Evolutionary conservation across 2,113 vertebrate species (phyloP), one percentile per base, ranked within the genome.

Genomic region (Poicephalus gulielmi): DNA sequence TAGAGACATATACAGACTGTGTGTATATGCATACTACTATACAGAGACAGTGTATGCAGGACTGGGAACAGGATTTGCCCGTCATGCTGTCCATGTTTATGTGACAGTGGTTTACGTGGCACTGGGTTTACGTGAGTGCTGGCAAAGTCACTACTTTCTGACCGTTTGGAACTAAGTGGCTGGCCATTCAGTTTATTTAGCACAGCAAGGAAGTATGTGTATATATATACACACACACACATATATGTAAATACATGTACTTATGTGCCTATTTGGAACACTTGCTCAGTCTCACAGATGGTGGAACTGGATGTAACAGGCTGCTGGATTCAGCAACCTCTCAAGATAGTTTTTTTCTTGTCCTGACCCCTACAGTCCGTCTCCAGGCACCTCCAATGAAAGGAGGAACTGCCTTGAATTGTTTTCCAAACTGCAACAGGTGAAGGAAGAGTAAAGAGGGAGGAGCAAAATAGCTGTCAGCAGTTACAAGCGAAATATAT

Each of bases 201-300:
- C 1, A 1, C 24, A 50, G 57, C n/a, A 50, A 85, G 80, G 53
- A 80, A 66, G 10, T 35, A 47, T 7, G 59, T 27, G 30, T 28
- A 5, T 31, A 39, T 43, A 52, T 1, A 20, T 2, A 59, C 4
- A 69, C 4, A 41, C 3, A 33, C 7, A 69, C 7, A 46, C 2
- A 41, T 3, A 35, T 14, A 41, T 31, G 18, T 27, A 73, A 81
- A 46, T 33, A 64, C 2, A 4, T 23, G 13, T 13, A 60, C 3
- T 2, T 2, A 33, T 7, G 14, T n/a, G 20, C 24, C 68, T 53
- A 25, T 41, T 22, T 5, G 47, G 24, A 83, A 74, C 14, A 47
- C 24, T 70, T 70, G 20, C 66, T 84, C 37, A 75, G 43, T 33
- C 7, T 67, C 43, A 25, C 10, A 78, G 43, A 41, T n/a, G 27